Evolutionary conservation across 2,113 vertebrate genomes (phyloP).

Genomic region (Ornithorhynchus anatinus): DNA sequence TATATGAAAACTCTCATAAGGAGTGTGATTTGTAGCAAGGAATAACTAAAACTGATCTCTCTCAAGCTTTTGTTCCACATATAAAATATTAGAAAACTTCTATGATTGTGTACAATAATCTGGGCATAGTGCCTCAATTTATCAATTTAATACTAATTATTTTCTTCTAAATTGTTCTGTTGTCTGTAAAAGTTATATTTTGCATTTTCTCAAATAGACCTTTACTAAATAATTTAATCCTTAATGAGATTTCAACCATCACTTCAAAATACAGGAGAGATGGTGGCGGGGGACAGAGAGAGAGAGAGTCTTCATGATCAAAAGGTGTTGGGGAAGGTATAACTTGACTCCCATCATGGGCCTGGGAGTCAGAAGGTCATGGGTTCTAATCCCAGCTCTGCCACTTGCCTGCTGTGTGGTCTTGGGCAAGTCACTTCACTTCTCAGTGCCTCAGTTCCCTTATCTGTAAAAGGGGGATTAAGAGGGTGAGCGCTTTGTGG

Average conservation of each 20-base stretch:
- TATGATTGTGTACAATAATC: conserved; percentile 3
- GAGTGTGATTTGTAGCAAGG: conserved; percentile 17
- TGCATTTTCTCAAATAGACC: conserved; percentile 1
- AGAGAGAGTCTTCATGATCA: too few species aligned
- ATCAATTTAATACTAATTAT: conserved; percentile 6
- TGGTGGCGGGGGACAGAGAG: too few species aligned
- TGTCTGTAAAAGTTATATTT: neutral
- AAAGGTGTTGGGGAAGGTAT: too few species aligned
- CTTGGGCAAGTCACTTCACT: too few species aligned
- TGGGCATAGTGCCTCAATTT: conserved; percentile 1
- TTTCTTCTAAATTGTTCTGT: neutral
- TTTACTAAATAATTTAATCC: neutral
- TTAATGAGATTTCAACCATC: neutral
- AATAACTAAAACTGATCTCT: conserved; percentile 19
- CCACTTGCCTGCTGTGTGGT: too few species aligned
- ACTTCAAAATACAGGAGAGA: too few species aligned
- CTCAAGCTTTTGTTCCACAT: conserved; percentile 1
- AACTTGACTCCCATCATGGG: too few species aligned
- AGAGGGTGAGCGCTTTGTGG: too few species aligned
- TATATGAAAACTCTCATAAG: conserved; percentile 37
- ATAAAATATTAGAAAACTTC: neutral
- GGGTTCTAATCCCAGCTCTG: too few species aligned
- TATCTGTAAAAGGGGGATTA: too few species aligned
- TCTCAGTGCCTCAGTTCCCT: too few species aligned
- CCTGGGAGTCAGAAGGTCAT: too few species aligned